Evolutionary conservation across 2,113 vertebrate species (phyloP), one percentile per base, ranked within the genome.

Genomic region (Chlorodrepanis virens): DNA sequence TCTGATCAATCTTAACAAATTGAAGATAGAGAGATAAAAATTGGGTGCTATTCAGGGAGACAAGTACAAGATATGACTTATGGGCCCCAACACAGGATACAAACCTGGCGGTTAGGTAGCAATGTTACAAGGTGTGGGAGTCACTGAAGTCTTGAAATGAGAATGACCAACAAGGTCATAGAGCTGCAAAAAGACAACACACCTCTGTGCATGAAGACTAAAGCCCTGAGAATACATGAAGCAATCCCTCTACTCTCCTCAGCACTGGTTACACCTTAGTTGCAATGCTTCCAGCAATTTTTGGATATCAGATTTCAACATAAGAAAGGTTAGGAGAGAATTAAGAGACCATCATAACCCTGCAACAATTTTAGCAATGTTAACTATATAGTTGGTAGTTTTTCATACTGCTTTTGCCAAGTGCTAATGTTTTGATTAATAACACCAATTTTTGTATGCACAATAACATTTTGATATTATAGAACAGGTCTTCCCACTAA

Each of bases 231-330:
- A 71, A 54, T 22, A 71, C 14, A 33, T 28, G 13, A 75, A 59
- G 2, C 5, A 90, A 45, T 45, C 28, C 5, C 11, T 53, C 27
- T 47, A 16, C 25, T 42, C 16, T 71, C 12, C 31, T 79, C 44
- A 50, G 6, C 13, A 21, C 9, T 67, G 24, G 3, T 29, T 90
- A n/a, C 0, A 2, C 8, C 17, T 50, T 0, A 0, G 6, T n/a
- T 59, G 20, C 20, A 90, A 63, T n/a, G 15, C 9, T 60, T 68
- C 5, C 20, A 50, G 47, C 4, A 47, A 14, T 56, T 80, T 79
- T 47, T 52, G 19, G 52, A 20, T 5, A 35, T 33, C 61, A 77
- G 8, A 83, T 72, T 81, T 83, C 37, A 82, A 77, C 25, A 29
- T 54, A 64, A 77, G 37, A 68, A 4, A 69, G 5, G 29, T 28